A percentile compares a stretch with the other conserved stretches of the same genome.
These are phyloP conservation scores for Cephalopholis sonnerati DNA, from an alignment of 2,113 vertebrate species.

Conservation along the genomic window DNA sequence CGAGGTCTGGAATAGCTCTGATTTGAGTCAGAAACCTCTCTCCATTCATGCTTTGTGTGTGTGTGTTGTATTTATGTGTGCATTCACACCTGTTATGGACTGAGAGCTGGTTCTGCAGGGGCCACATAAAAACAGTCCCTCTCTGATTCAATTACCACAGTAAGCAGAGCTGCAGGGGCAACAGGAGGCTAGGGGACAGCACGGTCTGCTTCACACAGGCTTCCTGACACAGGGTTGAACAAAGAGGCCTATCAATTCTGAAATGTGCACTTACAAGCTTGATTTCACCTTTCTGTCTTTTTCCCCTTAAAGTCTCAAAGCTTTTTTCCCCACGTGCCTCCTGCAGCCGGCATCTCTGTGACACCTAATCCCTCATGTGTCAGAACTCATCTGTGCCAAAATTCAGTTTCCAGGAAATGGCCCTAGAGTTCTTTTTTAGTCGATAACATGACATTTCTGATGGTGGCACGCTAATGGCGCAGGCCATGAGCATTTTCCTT, in stretches of 20 bases:
- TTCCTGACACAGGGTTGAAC: conserved; percentile 53
- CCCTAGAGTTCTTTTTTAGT: conserved; percentile 31
- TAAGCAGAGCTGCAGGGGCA: conserved; percentile 56
- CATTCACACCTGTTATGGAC: conserved; percentile 26
- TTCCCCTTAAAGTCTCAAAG: conserved; percentile 15
- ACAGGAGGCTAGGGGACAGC: conserved; percentile 57
- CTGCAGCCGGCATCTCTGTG: conserved; percentile 15
- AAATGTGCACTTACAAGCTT: conserved; percentile 61
- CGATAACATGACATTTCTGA: neutral
- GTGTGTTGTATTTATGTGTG: conserved; percentile 18
- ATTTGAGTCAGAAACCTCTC: conserved; percentile 36
- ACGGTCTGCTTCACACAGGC: conserved; percentile 58
- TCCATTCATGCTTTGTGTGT: conserved; percentile 7
- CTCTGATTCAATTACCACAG: conserved; percentile 71
- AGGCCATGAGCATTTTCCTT: conserved; percentile 11
- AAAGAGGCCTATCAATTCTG: conserved; percentile 56
- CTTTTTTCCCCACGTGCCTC: conserved; percentile 18
- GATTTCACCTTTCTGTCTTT: conserved; percentile 61
- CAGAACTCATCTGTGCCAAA: conserved; percentile 46
- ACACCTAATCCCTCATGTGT: conserved; percentile 51
- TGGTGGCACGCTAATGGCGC: conserved; percentile 13
- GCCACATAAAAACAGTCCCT: conserved; percentile 46
- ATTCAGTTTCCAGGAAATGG: conserved; percentile 45
- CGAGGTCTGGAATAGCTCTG: neutral
- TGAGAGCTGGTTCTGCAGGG: conserved; percentile 38